These are phyloP conservation scores for Anoplopoma fimbria DNA, from an alignment of 2,113 vertebrate genomes.

Conservation along the genomic window DNA sequence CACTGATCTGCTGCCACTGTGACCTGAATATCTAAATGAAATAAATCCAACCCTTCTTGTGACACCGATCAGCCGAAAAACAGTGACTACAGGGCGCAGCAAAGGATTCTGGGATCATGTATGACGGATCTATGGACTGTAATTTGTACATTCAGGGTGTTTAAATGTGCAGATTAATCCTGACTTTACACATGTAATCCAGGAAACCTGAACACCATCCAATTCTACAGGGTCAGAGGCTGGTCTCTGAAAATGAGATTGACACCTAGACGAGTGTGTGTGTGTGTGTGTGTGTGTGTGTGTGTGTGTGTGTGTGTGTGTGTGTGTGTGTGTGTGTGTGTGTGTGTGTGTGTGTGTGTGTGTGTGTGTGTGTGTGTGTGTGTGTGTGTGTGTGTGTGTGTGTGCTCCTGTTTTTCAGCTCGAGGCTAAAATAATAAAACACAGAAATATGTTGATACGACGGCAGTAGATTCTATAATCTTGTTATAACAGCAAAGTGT, in stretches of 20 bases:
- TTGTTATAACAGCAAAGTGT: background rate
- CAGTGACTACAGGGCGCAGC: background rate
- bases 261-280: background rate
- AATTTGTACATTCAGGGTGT: background rate
- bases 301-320: background rate
- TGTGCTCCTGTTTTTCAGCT: background rate
- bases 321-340: background rate
- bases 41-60: background rate
- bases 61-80: background rate
- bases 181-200: constrained; percentile 11
- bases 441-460: background rate
- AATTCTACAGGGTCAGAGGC: background rate
- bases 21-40: background rate
- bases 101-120: constrained; percentile 1
- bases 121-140: background rate
- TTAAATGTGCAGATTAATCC: constrained; percentile 23
- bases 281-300: background rate
- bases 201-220: constrained; percentile 1
- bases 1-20: background rate
- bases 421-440: constrained; percentile 2
- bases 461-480: constrained; percentile 9
- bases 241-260: background rate
- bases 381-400: background rate
- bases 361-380: background rate
- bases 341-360: background rate